Base-by-base conservation (phyloP, 2,888 invertebrate genomes). In the Xiphydria camelus region DNA sequence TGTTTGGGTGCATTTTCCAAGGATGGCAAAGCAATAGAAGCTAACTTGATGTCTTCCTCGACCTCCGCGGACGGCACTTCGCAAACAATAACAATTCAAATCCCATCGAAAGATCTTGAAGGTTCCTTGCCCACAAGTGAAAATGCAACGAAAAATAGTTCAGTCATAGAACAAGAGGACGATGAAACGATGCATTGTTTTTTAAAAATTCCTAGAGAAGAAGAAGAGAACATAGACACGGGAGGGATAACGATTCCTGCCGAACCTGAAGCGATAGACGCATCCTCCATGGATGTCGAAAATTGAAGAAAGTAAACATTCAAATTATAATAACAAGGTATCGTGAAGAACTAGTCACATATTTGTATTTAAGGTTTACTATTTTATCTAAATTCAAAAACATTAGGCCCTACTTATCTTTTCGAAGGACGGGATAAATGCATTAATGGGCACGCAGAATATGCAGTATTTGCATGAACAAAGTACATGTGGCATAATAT, bases 241-340 rank as follows among this genome's bases (percentile, higher is more conserved):
- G 82, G 81, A 12, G 81, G 81, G 17, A 80, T 82, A 50, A 82
- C 81, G 17, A 82, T 82, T 50, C 81, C 81, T 1, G 81, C 80
- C 4, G 80, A 77, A 48, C 70, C 74, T 15, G 72, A 68, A 41
- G 63, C 62, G 31, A 48, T 54, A 20, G 49, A 38, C 18, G 51
- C 55, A 19, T 52, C 54, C 12, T 51, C 52, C 4, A 57, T 68
- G 38, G 55, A 63, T 47, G 57, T 68, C 39, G 57, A 59, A 6
- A 1, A 29, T 12, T 29, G 29, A 29, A 29, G 15, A 29, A n/a
- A 29, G 29, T 12, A 29, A 12, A 29, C 12, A 4, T n/a, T n/a
- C n/a, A n/a, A n/a, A n/a, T n/a, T n/a, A n/a, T n/a, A n/a, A 29
- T 41, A 45, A 51, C 45, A n/a, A n/a, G 5, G 22, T 39, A 42